Evolutionary conservation across 1,140 invertebrate genomes (phyloP), one percentile per base, ranked within the genome.

Genomic region (Drosophila pruinosa): DNA sequence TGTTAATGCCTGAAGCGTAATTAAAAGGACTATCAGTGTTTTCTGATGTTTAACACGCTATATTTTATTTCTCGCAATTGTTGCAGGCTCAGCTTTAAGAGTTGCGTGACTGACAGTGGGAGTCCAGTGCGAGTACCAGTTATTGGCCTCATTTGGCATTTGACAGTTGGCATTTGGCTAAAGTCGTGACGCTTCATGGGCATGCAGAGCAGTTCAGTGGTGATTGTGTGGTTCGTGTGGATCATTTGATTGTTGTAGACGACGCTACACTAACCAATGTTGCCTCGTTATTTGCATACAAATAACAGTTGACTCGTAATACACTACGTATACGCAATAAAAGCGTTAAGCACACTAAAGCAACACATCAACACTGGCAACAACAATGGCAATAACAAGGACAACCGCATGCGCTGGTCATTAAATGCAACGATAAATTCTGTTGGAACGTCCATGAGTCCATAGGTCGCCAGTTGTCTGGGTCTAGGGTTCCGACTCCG

Each of bases 391-490:
- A 58, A 43, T 41, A 64, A 47, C 43, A 54, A 58, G 73, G 57
- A 80, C 53, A 75, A 78, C 73, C 81, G 65, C 78, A 76, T 86
- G 82, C 52, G 54, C 58, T 64, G 74, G 48, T 64, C 77, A 86
- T 86, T 86, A 86, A 86, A 78, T 88, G 82, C 81, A 78, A 88
- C 82, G 75, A 86, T 86, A 86, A 86, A 86, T 86, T 86, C 54
- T 41, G 57, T 24, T 24, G 4, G n/a, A 45, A 41, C 8, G 41
- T 56, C 28, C 62, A 58, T 50, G 45, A 43, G 26, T 34, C 12
- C 38, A 14, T 24, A 52, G 38, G 26, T 54, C 59, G 12, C 2
- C 21, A n/a, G 8, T 22, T 39, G 6, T 8, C 0, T 26, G 3
- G 12, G 3, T 19, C 15, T 12, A 12, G 26, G 17, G 15, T 14